A percentile compares a stretch with the other conserved stretches of the same genome.
Evolutionary conservation across 2,797 vertebrate species (phyloP).

Genomic region (Centropyge bicolor): DNA sequence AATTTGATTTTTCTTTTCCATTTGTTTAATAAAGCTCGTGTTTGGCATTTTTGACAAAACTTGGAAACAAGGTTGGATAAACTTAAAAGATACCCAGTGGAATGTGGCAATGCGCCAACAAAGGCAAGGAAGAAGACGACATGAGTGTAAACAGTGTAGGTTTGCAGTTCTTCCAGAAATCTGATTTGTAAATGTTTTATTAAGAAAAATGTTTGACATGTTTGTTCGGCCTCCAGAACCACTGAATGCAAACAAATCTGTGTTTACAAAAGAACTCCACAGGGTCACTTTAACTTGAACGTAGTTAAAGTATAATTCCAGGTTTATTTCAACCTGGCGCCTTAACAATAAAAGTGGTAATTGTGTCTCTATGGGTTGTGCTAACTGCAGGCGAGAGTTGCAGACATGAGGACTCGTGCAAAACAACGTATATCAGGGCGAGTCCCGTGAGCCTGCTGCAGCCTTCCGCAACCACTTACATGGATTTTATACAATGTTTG

Average conservation of each 20-base stretch:
- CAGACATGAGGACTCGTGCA: background rate
- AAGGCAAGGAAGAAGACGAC: background rate
- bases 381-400: background rate
- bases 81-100: background rate
- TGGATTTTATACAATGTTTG: too few species aligned
- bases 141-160: background rate
- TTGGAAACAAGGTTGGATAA: background rate
- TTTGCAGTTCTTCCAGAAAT: background rate
- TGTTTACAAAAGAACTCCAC: background rate
- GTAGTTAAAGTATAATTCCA: background rate
- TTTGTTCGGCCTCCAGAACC: background rate
- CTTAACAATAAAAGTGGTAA: background rate
- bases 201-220: background rate
- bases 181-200: background rate
- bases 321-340: too few species aligned
- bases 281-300: background rate
- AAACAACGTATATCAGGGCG: background rate
- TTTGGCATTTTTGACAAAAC: background rate
- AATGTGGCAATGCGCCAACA: background rate
- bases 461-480: background rate
- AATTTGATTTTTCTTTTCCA: background rate
- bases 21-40: constrained; percentile 3
- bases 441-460: background rate
- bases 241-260: too few species aligned
- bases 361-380: background rate